Base-by-base conservation (phyloP, 2,797 vertebrate genomes). In the Schizopygopsis pylzovi region DNA sequence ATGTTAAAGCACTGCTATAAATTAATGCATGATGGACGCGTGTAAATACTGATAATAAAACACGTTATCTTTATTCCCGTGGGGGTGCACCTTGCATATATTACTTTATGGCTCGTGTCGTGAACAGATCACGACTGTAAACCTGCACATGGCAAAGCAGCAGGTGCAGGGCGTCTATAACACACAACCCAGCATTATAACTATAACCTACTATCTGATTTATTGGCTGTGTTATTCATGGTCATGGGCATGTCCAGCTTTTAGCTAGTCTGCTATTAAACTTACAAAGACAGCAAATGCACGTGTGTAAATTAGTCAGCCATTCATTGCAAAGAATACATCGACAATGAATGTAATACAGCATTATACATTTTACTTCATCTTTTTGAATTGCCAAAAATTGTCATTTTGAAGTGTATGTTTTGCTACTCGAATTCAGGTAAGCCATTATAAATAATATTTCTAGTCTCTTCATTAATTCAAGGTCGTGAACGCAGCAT, bases 121-220 rank as follows among this genome's bases (percentile, higher is more conserved):
- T 94, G 93, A 95, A 93, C 90, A 93, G 94, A 92, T 91, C 93
- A 94, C 90, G 93, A 93, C 91, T 92, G 93, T 91, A 92, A 76
- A 15, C 28, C 3, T 47, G 63, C n/a, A 49, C 8, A 67, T 49
- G 56, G 18, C n/a, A 28, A 37, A 78, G 39, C 81, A 73, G 84
- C 90, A 89, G 90, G 89, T 85, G 81, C 84, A 33, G 86, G 84
- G 18, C 41, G 52, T 52, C 52, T 72, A 0, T 52, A 72, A 67
- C 49, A 39, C 25, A 70, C 72, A 4, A 37, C 4, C 28, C 28
- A 86, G 49, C n/a, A 41, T 10, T 28, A 71, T 43, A 45, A 78
- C 4, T 11, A 54, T 20, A 18, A 10, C 10, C 25, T 70, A 28
- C 37, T 43, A 2, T 13, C 6, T 0, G 12, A 37, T 61, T 45